Evolutionary conservation across 1,140 invertebrate species (phyloP).

Genomic region (Adelges cooleyi): DNA sequence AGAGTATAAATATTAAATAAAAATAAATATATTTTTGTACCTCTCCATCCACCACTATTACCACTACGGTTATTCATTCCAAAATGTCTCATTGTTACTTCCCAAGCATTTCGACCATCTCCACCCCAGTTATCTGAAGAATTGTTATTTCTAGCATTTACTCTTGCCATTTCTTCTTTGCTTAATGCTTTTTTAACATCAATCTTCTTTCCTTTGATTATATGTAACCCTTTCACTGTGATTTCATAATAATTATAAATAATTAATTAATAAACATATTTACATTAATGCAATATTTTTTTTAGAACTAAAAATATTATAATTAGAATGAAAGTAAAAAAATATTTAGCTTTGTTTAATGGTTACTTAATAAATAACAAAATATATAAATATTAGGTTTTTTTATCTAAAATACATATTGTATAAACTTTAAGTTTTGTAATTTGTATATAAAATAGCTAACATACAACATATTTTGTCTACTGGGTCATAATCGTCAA

Average conservation of each 20-base stretch:
- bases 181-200: conserved; percentile 40
- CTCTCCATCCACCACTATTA: neutral
- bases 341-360: too few species aligned
- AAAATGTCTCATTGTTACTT: conserved; percentile 2
- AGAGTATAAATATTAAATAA: too few species aligned
- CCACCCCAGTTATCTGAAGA: conserved; percentile 4
- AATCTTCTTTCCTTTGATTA: conserved; percentile 37
- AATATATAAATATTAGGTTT: too few species aligned
- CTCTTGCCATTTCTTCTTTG: conserved; percentile 39
- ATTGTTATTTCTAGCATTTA: conserved; percentile 32
- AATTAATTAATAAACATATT: too few species aligned
- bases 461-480: conserved; percentile 82
- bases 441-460: neutral
- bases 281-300: too few species aligned
- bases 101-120: conserved; percentile 15
- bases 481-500: conserved; percentile 91
- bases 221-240: conserved; percentile 38
- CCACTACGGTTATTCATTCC: neutral
- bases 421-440: too few species aligned
- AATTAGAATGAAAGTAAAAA: too few species aligned
- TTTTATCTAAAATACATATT: too few species aligned
- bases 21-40: neutral
- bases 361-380: too few species aligned
- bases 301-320: too few species aligned
- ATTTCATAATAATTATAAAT: neutral